A percentile compares a stretch with the other conserved stretches of the same genome.
Evolutionary conservation across 1,140 invertebrate genomes (phyloP).

Genomic region (Leptestheria dahalacensis): DNA sequence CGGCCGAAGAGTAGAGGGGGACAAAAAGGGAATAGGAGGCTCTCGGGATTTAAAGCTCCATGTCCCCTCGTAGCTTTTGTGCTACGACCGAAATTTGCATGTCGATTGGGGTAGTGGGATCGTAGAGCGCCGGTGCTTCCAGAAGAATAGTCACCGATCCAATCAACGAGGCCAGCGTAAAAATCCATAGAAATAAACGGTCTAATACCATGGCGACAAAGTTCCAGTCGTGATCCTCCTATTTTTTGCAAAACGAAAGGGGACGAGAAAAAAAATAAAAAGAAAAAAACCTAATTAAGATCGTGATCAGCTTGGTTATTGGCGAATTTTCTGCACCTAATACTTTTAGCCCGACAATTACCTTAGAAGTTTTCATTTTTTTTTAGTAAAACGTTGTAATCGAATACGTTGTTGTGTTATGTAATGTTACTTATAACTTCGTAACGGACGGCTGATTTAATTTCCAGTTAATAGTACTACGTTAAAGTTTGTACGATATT

Average conservation of each 20-base stretch:
- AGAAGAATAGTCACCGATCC: slow-evolving; percentile 75
- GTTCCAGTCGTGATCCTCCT: slow-evolving; percentile 97
- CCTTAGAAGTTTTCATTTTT: no score
- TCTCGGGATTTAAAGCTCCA: slow-evolving; percentile 3
- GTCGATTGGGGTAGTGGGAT: slow-evolving; percentile 76
- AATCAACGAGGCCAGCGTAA: slow-evolving; percentile 69
- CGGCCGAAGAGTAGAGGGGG: no score
- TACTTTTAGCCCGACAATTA: no score
- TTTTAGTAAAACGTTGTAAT: no score
- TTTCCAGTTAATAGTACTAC: no score
- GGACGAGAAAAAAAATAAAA: background rate
- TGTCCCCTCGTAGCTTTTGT: slow-evolving; percentile 9
- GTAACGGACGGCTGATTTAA: no score
- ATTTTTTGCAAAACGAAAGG: slow-evolving; percentile 20
- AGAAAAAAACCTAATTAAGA: no score
- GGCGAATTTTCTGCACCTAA: no score
- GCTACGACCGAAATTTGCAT: slow-evolving; percentile 13
- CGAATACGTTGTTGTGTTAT: no score
- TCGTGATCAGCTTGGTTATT: no score
- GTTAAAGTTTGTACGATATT: no score
- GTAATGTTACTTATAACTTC: no score
- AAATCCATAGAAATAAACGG: slow-evolving; percentile 89
- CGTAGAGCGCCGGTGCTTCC: slow-evolving; percentile 78
- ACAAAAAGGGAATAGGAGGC: background rate
- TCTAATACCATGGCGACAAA: slow-evolving; percentile 99